Conservation (phyloP, 2,888 invertebrate species). For the Panzeria rudis region DNA sequence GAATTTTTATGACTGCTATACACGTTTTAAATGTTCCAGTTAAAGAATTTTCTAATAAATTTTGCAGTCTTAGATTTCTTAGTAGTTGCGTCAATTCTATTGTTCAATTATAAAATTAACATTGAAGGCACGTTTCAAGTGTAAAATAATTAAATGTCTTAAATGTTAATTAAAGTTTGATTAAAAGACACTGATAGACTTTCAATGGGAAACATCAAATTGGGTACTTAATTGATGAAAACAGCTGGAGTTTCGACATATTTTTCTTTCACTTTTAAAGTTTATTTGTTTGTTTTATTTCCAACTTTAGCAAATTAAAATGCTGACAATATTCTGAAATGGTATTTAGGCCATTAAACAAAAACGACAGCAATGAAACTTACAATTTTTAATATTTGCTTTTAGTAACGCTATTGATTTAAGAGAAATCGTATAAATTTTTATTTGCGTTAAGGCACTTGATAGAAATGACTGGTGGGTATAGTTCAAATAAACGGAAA, state of each 20-base stretch:
- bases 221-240: not conserved
- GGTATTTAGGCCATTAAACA: not conserved
- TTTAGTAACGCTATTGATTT: not conserved
- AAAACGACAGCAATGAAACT: not conserved
- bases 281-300: not conserved
- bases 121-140: conserved; percentile 40
- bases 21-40: not conserved
- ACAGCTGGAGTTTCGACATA: not conserved
- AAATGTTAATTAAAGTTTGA: conserved; percentile 15
- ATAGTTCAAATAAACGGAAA: too few species aligned
- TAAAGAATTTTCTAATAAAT: not conserved
- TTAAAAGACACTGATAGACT: not conserved
- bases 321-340: not conserved
- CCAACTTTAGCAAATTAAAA: not conserved
- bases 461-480: too few species aligned
- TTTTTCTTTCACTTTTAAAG: not conserved
- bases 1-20: not conserved
- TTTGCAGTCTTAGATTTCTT: not conserved
- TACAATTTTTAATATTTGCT: not conserved
- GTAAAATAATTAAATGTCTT: conserved; percentile 12
- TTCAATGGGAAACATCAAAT: not conserved
- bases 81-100: not conserved
- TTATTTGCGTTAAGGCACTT: too few species aligned
- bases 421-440: not conserved
- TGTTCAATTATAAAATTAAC: conserved; percentile 21